Conservation (phyloP, 2,888 invertebrate species). For the Plagodis dolabraria region DNA sequence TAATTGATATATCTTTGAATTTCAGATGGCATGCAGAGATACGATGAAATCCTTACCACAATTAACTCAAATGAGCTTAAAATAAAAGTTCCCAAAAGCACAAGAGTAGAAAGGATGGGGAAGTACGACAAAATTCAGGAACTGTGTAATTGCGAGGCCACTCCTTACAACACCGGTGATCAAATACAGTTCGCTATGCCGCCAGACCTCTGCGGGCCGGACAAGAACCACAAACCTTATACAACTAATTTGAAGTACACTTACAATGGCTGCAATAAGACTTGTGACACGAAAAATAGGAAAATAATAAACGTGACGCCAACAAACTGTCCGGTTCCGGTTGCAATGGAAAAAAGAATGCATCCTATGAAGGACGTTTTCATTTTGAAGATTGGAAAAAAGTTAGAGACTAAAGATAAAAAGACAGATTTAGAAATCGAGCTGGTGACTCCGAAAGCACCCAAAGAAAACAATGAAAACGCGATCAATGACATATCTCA, state of each 20-base stretch:
- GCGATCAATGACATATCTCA: slow-evolving; percentile 45
- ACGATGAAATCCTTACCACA: slow-evolving; percentile 77
- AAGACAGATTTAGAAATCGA: slow-evolving; percentile 80
- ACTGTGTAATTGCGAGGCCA: slow-evolving; percentile 69
- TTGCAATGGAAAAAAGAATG: slow-evolving; percentile 67
- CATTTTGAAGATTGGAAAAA: slow-evolving; percentile 78
- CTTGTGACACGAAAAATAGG: slow-evolving; percentile 55
- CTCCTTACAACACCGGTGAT: slow-evolving; percentile 69
- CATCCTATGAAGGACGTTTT: slow-evolving; percentile 75
- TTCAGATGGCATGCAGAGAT: slow-evolving; percentile 60
- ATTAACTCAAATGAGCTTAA: slow-evolving; percentile 76
- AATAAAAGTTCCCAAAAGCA: slow-evolving; percentile 75
- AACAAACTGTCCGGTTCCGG: slow-evolving; percentile 68
- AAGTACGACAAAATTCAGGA: slow-evolving; percentile 74
- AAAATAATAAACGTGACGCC: slow-evolving; percentile 72
- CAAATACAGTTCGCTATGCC: slow-evolving; percentile 77
- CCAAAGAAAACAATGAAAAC: slow-evolving; percentile 46
- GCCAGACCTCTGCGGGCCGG: slow-evolving; percentile 52
- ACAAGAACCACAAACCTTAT: slow-evolving; percentile 57
- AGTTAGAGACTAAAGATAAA: slow-evolving; percentile 74
- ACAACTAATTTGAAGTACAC: slow-evolving; percentile 71
- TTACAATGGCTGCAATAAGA: slow-evolving; percentile 57
- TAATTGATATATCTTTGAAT: slow-evolving; percentile 9
- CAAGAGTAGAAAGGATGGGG: slow-evolving; percentile 65
- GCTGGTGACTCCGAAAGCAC: slow-evolving; percentile 72